Percentiles rank a stretch among this genome's conserved stretches.
Conservation (phyloP, 2,888 invertebrate species). For the Chirona hameri region DNA sequence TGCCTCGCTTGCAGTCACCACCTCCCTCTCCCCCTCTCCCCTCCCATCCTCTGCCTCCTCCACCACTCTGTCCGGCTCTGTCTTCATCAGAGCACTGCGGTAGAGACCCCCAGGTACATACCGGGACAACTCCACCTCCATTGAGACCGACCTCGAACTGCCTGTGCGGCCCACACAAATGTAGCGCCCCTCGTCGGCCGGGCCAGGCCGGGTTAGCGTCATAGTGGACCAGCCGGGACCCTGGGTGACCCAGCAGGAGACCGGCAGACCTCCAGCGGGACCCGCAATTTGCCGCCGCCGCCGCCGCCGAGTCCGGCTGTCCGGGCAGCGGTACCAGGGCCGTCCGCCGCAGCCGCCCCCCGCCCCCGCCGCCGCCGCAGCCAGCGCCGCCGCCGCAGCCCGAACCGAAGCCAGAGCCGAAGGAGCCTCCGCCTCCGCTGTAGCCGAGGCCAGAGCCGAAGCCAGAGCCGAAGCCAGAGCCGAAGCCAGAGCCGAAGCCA, state of each 20-base stretch:
- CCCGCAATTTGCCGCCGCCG: background rate
- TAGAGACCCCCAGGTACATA: background rate
- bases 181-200: conserved; percentile 1
- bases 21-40: too few species aligned
- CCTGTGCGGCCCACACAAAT: background rate
- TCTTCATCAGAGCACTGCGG: background rate
- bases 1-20: too few species aligned
- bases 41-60: background rate
- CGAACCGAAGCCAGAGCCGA: too few species aligned
- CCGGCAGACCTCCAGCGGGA: background rate
- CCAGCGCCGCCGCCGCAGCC: background rate
- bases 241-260: background rate
- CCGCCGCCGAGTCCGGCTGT: background rate
- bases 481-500: background rate
- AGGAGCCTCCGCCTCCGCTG: background rate
- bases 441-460: background rate
- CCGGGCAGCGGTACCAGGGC: background rate
- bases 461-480: background rate
- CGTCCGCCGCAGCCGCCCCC: background rate
- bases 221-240: background rate
- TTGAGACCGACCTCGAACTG: background rate
- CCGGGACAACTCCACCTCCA: background rate
- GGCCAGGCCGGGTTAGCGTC: background rate
- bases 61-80: background rate
- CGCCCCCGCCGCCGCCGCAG: background rate